Conservation (phyloP, 2,888 invertebrate genomes). For the Athetis lepigone region DNA sequence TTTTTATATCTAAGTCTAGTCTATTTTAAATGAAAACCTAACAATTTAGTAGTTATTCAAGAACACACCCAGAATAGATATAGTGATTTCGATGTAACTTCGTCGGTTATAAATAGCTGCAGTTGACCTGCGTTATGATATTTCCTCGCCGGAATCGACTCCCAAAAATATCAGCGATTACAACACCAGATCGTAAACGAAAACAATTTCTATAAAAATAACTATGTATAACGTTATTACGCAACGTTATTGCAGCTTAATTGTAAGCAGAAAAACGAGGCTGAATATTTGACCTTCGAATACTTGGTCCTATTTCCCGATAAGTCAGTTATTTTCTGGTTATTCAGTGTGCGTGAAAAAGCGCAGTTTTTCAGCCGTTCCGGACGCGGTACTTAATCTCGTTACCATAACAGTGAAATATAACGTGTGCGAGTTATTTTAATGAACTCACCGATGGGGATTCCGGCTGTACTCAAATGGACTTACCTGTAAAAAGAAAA, state of each 20-base stretch:
- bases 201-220: constrained; percentile 29
- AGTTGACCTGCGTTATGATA: constrained; percentile 11
- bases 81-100: constrained; percentile 30
- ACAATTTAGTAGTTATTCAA: background rate
- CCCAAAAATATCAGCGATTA: constrained; percentile 25
- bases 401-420: constrained; percentile 46
- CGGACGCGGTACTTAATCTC: constrained; percentile 60
- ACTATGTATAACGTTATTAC: constrained; percentile 11
- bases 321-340: constrained; percentile 53
- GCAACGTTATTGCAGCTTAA: constrained; percentile 24
- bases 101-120: constrained; percentile 22
- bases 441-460: constrained; percentile 66
- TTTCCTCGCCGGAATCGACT: constrained; percentile 7
- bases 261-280: constrained; percentile 15
- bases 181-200: constrained; percentile 10
- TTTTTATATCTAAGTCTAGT: no score
- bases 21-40: background rate
- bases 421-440: constrained; percentile 63
- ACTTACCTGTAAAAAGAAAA: constrained; percentile 77
- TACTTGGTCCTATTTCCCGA: constrained; percentile 41
- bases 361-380: constrained; percentile 59
- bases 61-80: background rate
- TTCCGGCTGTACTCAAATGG: constrained; percentile 41
- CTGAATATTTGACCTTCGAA: constrained; percentile 23
- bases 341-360: constrained; percentile 64